Conservation (phyloP, 2,113 vertebrate species). For the Notechis scutatus region DNA sequence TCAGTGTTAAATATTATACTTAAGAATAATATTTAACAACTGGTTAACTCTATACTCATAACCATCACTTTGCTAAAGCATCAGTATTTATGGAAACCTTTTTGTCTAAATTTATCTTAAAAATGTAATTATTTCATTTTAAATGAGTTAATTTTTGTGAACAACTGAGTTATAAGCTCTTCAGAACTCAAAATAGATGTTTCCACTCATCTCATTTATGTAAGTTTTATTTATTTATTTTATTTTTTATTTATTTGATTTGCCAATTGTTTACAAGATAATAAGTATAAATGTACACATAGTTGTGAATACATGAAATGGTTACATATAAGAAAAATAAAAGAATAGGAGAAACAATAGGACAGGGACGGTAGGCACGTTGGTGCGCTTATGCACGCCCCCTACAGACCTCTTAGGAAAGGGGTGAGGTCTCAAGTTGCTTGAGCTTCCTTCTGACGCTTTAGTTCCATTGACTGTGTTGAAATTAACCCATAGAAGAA, state of each 20-base stretch:
- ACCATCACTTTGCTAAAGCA: neutral
- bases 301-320: too few relatives aligned
- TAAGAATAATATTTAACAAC: neutral
- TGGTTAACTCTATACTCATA: neutral
- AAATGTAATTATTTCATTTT: neutral
- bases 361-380: too few relatives aligned
- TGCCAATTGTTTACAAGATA: too few relatives aligned
- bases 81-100: neutral
- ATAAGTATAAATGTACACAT: too few relatives aligned
- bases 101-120: neutral
- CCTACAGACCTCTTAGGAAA: too few relatives aligned
- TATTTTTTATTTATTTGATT: too few relatives aligned
- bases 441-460: neutral
- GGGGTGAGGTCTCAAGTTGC: too few relatives aligned
- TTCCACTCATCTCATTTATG: neutral
- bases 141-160: neutral
- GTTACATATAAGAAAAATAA: too few relatives aligned
- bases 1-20: neutral
- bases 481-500: neutral
- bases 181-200: neutral
- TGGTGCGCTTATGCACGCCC: too few relatives aligned
- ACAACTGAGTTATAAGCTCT: neutral
- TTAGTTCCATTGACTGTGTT: neutral
- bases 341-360: too few relatives aligned
- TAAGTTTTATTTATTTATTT: too few relatives aligned